A percentile compares a stretch with the other conserved stretches of the same genome.
Evolutionary conservation across 2,113 vertebrate genomes (phyloP).

Genomic region (Hyla sarda): DNA sequence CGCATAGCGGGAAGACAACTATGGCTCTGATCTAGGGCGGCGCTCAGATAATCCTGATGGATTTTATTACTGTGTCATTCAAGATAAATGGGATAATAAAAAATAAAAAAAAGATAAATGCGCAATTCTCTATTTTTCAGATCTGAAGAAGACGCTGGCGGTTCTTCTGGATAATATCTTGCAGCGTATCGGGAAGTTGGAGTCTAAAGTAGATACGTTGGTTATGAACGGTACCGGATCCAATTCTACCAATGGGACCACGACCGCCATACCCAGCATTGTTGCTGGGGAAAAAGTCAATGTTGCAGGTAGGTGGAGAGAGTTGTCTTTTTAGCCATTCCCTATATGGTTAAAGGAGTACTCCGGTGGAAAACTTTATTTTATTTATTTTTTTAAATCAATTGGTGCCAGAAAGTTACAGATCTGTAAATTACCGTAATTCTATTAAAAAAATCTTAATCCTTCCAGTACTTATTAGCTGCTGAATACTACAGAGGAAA

Average conservation of each 20-base stretch:
- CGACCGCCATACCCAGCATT: constrained; percentile 79
- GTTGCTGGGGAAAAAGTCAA: constrained; percentile 89
- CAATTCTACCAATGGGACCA: constrained; percentile 89
- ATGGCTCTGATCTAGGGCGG: no score
- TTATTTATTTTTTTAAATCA: no score
- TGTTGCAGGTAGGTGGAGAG: constrained; percentile 84
- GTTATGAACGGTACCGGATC: constrained; percentile 88
- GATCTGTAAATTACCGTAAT: no score
- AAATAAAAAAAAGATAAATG: no score
- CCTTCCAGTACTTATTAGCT: no score
- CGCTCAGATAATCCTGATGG: not conserved
- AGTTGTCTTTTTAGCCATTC: not conserved
- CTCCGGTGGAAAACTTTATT: no score
- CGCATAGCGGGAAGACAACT: no score
- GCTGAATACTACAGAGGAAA: no score
- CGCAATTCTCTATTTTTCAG: constrained; percentile 70
- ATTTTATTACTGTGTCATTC: not conserved
- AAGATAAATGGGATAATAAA: not conserved
- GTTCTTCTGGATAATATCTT: constrained; percentile 97
- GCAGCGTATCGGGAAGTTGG: constrained; percentile 92
- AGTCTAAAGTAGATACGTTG: constrained; percentile 95
- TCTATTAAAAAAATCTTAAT: no score
- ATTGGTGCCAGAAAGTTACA: no score
- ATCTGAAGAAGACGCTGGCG: constrained; percentile 97
- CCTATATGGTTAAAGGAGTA: no score